Conservation (phyloP, 2,888 invertebrate genomes). For the Polietes domitor region DNA sequence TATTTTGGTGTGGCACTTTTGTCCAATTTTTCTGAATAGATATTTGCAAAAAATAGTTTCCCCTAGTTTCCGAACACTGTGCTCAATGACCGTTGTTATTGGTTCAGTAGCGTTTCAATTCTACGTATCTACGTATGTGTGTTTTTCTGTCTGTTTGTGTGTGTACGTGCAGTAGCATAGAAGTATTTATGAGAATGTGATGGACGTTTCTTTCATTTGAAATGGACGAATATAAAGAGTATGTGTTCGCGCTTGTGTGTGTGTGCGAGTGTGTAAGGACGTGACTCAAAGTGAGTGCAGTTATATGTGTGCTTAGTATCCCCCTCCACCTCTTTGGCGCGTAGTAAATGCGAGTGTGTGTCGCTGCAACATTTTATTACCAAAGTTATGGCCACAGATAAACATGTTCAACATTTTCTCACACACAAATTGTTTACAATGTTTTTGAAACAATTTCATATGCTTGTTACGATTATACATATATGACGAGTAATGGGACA, state of each 20-base stretch:
- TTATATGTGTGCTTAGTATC: background rate
- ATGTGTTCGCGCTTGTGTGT: background rate
- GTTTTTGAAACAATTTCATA: constrained; percentile 34
- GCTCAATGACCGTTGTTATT: background rate
- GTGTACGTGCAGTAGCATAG: background rate
- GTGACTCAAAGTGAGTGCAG: constrained; percentile 10
- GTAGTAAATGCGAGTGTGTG: background rate
- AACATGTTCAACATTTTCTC: constrained; percentile 53
- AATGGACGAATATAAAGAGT: background rate
- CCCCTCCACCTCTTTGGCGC: background rate
- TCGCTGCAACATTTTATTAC: constrained; percentile 54
- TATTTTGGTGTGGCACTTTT: too few relatives aligned
- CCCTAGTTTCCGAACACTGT: background rate
- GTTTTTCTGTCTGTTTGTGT: background rate
- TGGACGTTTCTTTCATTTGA: constrained; percentile 40
- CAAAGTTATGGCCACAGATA: constrained; percentile 52
- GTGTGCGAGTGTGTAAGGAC: background rate
- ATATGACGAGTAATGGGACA: background rate
- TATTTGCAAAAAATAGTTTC: too few relatives aligned
- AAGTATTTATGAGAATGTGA: constrained; percentile 38
- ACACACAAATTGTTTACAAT: constrained; percentile 56
- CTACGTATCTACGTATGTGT: background rate
- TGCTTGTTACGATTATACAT: background rate
- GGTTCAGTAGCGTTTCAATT: too few relatives aligned
- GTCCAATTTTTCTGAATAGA: too few relatives aligned